A percentile compares a stretch with the other conserved stretches of the same genome.
These are phyloP conservation scores for Ptychobarbus kaznakovi DNA, from an alignment of 2,797 vertebrate species.

Conservation along the genomic window DNA sequence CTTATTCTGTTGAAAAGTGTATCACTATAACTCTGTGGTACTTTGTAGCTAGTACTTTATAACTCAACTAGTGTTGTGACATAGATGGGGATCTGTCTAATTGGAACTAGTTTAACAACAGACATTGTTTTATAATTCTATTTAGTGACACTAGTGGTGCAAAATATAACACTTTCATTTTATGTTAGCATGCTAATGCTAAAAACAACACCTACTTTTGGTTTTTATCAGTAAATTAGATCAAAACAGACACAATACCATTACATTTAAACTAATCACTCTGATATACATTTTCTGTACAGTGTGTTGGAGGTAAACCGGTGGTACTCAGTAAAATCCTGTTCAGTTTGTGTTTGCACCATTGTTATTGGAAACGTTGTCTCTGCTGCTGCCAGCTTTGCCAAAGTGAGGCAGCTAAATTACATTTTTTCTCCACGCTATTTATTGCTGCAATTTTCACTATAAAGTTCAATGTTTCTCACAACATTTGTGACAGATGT, in stretches of 20 bases:
- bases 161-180: background rate
- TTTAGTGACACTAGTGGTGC: background rate
- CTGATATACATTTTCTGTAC: background rate
- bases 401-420: conserved; percentile 63
- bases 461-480: conserved; percentile 50
- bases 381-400: conserved; percentile 42
- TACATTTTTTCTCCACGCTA: conserved; percentile 59
- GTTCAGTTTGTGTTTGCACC: background rate
- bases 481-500: conserved; percentile 37
- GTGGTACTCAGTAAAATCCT: background rate
- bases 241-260: background rate
- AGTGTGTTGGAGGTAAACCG: background rate
- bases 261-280: background rate
- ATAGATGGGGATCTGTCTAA: background rate
- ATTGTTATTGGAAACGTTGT: conserved; percentile 58
- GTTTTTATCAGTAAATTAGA: background rate
- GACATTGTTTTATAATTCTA: background rate
- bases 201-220: conserved; percentile 6
- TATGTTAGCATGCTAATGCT: conserved; percentile 34
- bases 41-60: background rate
- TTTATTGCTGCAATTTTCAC: conserved; percentile 61
- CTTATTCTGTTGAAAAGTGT: background rate
- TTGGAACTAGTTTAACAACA: background rate
- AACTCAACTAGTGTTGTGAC: background rate
- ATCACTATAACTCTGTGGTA: background rate